Conservation (phyloP, 2,888 invertebrate species). For the Caenorhabditis sinica region DNA sequence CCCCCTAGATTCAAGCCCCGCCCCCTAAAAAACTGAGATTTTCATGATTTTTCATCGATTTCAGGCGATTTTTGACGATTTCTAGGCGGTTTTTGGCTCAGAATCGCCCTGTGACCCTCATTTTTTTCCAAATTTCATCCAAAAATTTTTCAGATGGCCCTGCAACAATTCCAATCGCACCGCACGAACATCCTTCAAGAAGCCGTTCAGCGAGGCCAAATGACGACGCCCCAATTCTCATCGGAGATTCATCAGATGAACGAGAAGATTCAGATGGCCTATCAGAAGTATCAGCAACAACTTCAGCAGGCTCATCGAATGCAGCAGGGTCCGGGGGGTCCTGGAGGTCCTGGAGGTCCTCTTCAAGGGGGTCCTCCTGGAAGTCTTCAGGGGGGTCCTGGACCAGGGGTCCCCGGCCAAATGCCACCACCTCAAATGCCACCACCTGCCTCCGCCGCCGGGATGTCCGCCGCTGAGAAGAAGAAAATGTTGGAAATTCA, state of each 20-base stretch:
- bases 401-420: neutral
- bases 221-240: neutral
- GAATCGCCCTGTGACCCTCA: too few species aligned
- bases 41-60: too few species aligned
- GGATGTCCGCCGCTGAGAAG: constrained; percentile 46
- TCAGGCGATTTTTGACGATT: too few species aligned
- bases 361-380: neutral
- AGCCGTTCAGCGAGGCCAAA: neutral
- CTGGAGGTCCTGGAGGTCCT: too few species aligned
- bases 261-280: neutral
- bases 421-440: constrained; percentile 46
- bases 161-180: too few species aligned
- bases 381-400: neutral
- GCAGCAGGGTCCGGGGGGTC: neutral
- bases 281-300: neutral
- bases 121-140: too few species aligned
- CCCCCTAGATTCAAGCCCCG: too few species aligned
- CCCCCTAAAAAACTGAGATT: too few species aligned
- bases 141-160: too few species aligned
- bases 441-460: too few species aligned
- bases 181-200: too few species aligned
- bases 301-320: neutral
- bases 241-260: constrained; percentile 9
- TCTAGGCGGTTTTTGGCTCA: too few species aligned
- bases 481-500: constrained; percentile 47